Conservation (phyloP, 2,888 invertebrate genomes). For the Hypsopygia costalis region DNA sequence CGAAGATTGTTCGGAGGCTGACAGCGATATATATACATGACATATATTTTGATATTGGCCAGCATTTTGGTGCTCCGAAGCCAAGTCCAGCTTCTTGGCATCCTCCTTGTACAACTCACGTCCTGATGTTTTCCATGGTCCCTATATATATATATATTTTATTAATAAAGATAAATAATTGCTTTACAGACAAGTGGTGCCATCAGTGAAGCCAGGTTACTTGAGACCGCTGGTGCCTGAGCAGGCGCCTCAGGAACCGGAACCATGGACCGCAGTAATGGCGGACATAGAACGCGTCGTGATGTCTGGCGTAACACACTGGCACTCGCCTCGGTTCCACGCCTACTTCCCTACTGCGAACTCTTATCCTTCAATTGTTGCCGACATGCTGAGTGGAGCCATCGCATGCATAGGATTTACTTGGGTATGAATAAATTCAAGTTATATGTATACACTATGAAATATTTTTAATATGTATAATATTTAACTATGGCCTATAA, state of each 20-base stretch:
- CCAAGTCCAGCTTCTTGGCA: too few species aligned
- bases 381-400: slow-evolving; percentile 96
- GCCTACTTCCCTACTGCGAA: slow-evolving; percentile 97
- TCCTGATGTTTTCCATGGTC: too few species aligned
- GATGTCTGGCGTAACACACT: slow-evolving; percentile 99
- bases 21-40: too few species aligned
- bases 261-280: slow-evolving; percentile 95
- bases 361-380: slow-evolving; percentile 96
- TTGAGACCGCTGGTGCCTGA: slow-evolving; percentile 92
- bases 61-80: too few species aligned
- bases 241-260: slow-evolving; percentile 90
- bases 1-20: too few species aligned
- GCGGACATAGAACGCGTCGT: slow-evolving; percentile 95
- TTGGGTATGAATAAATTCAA: slow-evolving; percentile 85
- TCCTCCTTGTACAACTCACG: too few species aligned
- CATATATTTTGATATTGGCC: too few species aligned
- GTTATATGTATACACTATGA: not conserved
- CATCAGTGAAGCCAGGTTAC: slow-evolving; percentile 96
- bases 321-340: slow-evolving; percentile 97
- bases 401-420: slow-evolving; percentile 98
- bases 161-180: too few species aligned
- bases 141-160: too few species aligned
- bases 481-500: too few species aligned
- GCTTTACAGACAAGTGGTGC: slow-evolving; percentile 87
- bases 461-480: too few species aligned